Evolutionary conservation across 2,113 vertebrate genomes (phyloP).

Genomic region (Trematocara variabile): DNA sequence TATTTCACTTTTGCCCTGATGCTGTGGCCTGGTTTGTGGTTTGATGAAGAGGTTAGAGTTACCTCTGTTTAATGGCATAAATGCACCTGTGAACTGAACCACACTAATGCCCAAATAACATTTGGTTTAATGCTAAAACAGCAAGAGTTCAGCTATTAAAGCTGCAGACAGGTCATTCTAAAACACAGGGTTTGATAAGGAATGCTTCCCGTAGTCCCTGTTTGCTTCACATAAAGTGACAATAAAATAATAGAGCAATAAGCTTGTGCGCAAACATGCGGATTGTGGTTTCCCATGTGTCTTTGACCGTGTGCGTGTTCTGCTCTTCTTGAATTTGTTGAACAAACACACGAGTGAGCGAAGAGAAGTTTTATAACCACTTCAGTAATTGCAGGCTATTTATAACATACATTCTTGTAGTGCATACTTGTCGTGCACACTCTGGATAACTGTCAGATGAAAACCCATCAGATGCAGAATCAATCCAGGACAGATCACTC

Average conservation of each 20-base stretch:
- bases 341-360: background rate
- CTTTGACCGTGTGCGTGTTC: background rate
- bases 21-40: background rate
- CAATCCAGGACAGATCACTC: background rate
- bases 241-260: background rate
- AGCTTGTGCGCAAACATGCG: background rate
- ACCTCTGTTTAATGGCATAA: background rate
- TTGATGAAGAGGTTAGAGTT: background rate
- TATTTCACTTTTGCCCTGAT: constrained; percentile 17
- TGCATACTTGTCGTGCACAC: background rate
- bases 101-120: background rate
- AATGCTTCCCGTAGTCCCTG: background rate
- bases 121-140: background rate
- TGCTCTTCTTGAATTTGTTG: background rate
- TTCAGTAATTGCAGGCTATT: background rate
- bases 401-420: background rate
- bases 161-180: background rate
- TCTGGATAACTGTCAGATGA: background rate
- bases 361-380: background rate
- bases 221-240: background rate
- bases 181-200: background rate
- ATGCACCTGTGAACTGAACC: background rate
- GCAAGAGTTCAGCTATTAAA: background rate
- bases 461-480: background rate
- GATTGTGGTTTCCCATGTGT: background rate